Evolutionary conservation across 2,888 invertebrate species (phyloP).

Genomic region (Andrena camellia): DNA sequence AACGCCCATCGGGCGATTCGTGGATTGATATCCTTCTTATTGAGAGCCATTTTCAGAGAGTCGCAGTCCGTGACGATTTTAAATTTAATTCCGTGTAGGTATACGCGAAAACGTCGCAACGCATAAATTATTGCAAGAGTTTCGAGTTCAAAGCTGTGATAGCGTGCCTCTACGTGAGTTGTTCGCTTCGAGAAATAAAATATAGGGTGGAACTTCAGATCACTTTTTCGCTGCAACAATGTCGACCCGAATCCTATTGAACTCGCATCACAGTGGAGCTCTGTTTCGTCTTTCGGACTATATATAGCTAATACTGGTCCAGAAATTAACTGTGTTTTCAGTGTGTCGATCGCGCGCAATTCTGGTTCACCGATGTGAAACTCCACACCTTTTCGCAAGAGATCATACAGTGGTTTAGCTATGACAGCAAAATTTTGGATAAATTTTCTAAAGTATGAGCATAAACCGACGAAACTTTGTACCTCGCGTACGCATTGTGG

Average conservation of each 20-base stretch:
- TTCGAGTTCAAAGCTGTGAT: constrained; percentile 17
- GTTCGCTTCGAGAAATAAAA: constrained; percentile 5
- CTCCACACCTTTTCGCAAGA: not conserved
- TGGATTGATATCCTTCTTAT: constrained; percentile 11
- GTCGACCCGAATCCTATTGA: constrained; percentile 1
- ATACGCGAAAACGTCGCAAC: not conserved
- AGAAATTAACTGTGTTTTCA: not conserved
- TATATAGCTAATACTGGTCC: not conserved
- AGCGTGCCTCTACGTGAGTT: not conserved
- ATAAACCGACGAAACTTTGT: not conserved
- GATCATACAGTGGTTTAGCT: not conserved
- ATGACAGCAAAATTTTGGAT: not conserved
- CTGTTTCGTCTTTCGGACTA: not conserved
- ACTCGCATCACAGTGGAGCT: not conserved
- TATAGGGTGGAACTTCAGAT: constrained; percentile 1
- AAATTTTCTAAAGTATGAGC: not conserved
- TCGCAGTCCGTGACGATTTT: not conserved
- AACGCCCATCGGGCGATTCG: not conserved
- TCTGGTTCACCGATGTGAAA: not conserved
- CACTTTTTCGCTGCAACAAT: not conserved
- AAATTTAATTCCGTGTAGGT: constrained; percentile 2
- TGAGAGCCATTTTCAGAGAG: not conserved
- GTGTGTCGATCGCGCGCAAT: not conserved
- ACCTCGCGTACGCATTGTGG: not conserved
- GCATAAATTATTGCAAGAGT: constrained; percentile 11